Evolutionary conservation across 2,888 invertebrate genomes (phyloP), one percentile per base, ranked within the genome.

Genomic region (Drosophila helvetica): DNA sequence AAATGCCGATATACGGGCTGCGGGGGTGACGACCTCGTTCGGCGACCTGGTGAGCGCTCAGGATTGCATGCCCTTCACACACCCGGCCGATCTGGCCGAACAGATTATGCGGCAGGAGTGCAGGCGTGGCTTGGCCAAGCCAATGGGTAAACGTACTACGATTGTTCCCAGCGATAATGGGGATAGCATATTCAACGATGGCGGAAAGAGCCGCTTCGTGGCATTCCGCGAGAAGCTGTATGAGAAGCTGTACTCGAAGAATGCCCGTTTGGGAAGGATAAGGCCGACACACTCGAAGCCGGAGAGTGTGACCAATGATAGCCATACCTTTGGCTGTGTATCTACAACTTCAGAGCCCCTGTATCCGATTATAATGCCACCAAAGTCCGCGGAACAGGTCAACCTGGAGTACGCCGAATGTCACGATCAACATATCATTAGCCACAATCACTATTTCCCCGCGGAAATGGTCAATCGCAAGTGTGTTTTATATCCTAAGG

Each of bases 401-500:
- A 78, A 89, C 38, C 65, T 67, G 10, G 91, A 90, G 38, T 86
- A 66, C 53, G 57, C 53, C 1, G 51, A 75, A 5, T 88, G 86
- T 67, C 91, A 91, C 61, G 84, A 90, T 3, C 89, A 90, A 63
- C 86, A 88, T 45, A 58, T 89, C 10, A 30, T 90, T 5, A 91
- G 91, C 38, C 91, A 91, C 69, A 86, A 82, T 6, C 81, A 89
- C 33, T 91, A 90, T 57, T 89, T 88, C 25, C 91, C 91, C 1
- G 48, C 84, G 0, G 91, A 91, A 60, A 82, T 79, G 54, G 63
- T 89, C 6, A 78, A 77, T 43, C 80, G 91, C 58, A 72, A 77
- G 91, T 91, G 52, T 56, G 69, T 56, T 17, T 6, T 47, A 91
- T 91, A 27, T 90, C 91, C 12, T 3, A 30, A 3, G 33, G 33